Percentiles rank a stretch among this genome's conserved stretches.
phyloP scores from a whole-genome alignment of 2,797 vertebrate genomes.

The Karalla daura region DNA sequence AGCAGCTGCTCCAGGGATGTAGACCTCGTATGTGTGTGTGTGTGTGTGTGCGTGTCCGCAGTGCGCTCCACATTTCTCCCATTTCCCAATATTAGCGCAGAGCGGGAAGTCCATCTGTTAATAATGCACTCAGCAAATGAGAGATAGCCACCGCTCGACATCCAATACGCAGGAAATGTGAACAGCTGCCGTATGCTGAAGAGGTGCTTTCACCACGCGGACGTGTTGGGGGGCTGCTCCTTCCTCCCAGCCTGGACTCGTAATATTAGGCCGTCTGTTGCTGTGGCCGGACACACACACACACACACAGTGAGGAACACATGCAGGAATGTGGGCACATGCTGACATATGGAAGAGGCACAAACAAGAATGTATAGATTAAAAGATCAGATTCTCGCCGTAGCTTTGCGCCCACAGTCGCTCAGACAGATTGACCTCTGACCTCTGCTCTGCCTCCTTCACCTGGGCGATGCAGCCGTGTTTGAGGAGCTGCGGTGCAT shows the following conservation, averaged over 20 bases:
- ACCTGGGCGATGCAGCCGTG: too few species aligned
- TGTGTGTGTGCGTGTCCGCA: constrained; percentile 24
- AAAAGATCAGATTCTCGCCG: constrained; percentile 39
- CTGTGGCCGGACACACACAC: constrained; percentile 45
- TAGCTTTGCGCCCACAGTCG: neutral
- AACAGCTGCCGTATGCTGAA: constrained; percentile 77
- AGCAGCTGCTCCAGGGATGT: constrained; percentile 53
- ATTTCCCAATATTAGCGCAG: constrained; percentile 71
- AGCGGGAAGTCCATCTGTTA: constrained; percentile 78
- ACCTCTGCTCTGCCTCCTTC: neutral
- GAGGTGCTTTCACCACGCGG: constrained; percentile 68
- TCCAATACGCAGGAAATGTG: constrained; percentile 80
- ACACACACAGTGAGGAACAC: constrained; percentile 42
- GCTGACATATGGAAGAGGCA: constrained; percentile 44
- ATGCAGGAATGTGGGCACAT: constrained; percentile 45
- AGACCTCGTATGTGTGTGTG: constrained; percentile 22
- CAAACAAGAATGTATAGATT: constrained; percentile 35
- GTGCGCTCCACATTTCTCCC: constrained; percentile 65
- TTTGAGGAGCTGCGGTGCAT: too few species aligned
- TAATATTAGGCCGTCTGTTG: constrained; percentile 63
- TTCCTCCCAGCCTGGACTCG: constrained; percentile 53
- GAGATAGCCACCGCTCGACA: constrained; percentile 67
- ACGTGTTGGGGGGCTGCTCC: constrained; percentile 48
- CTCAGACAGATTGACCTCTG: neutral
- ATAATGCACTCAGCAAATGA: constrained; percentile 73